These are phyloP conservation scores for Chromis chromis DNA, from an alignment of 2,797 vertebrate genomes.

Conservation along the genomic window DNA sequence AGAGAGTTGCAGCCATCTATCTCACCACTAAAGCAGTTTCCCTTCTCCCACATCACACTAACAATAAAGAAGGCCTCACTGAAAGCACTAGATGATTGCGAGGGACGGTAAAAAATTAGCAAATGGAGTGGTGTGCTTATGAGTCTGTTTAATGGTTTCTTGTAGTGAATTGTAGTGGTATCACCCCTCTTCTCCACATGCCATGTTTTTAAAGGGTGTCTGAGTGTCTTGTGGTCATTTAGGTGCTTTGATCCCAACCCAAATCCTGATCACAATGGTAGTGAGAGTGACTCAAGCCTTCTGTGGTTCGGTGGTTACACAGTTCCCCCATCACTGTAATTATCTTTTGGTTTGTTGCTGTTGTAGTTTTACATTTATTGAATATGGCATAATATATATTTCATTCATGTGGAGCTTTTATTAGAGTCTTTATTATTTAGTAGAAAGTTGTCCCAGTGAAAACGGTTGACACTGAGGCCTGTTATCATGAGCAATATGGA, in stretches of 20 bases:
- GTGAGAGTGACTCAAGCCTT: slow-evolving; percentile 38
- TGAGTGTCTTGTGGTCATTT: slow-evolving; percentile 12
- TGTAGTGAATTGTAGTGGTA: not conserved
- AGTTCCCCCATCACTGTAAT: not conserved
- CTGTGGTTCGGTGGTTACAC: slow-evolving; percentile 36
- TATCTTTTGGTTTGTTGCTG: slow-evolving; percentile 30
- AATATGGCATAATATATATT: not conserved
- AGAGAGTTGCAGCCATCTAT: slow-evolving; percentile 27
- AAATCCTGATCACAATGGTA: slow-evolving; percentile 33
- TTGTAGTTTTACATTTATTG: slow-evolving; percentile 21
- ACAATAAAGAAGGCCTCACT: not conserved
- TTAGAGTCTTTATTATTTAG: slow-evolving; percentile 3
- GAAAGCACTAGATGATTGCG: slow-evolving; percentile 11
- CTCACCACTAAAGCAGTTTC: slow-evolving; percentile 17
- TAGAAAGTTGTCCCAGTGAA: not conserved
- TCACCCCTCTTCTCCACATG: not conserved
- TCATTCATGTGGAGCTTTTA: slow-evolving; percentile 1
- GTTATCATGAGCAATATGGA: slow-evolving; percentile 24
- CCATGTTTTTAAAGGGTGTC: slow-evolving; percentile 6
- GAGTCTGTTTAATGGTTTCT: slow-evolving; percentile 24
- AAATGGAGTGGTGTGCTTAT: not conserved
- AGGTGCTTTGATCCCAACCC: slow-evolving; percentile 28
- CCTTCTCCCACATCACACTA: not conserved
- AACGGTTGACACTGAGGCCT: slow-evolving; percentile 21
- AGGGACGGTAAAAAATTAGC: slow-evolving; percentile 1